These are phyloP conservation scores for Apistogramma diplotaenia DNA, from an alignment of 2,113 vertebrate species.

Conservation along the genomic window DNA sequence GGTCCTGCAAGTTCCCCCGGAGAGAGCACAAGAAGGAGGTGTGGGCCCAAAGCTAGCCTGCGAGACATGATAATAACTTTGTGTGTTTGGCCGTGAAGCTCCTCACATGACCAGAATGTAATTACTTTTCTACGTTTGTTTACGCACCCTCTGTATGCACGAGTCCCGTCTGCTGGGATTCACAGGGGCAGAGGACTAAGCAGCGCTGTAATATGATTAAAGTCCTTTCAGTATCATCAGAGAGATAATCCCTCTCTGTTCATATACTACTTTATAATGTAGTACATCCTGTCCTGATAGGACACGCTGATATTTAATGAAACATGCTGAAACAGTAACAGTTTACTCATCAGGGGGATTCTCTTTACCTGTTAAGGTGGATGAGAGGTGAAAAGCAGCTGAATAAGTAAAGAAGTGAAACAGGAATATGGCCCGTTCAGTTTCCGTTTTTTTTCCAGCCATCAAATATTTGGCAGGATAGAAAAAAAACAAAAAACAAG, in stretches of 20 bases:
- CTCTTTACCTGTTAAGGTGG: neutral
- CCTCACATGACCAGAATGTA: conserved; percentile 53
- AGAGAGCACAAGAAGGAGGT: neutral
- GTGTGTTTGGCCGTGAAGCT: conserved; percentile 20
- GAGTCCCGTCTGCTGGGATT: conserved; percentile 16
- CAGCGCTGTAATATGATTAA: conserved; percentile 8
- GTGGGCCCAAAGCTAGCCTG: neutral
- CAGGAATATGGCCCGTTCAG: neutral
- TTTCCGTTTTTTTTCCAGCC: conserved; percentile 1
- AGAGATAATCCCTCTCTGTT: conserved; percentile 15
- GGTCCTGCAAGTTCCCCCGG: neutral
- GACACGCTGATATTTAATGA: conserved; percentile 38
- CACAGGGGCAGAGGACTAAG: conserved; percentile 7
- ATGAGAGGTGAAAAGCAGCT: neutral
- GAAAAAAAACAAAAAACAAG: neutral
- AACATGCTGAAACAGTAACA: conserved; percentile 47
- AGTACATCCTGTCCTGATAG: neutral
- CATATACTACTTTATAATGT: neutral
- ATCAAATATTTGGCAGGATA: conserved; percentile 58
- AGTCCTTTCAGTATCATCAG: conserved; percentile 17
- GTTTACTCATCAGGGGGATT: conserved; percentile 20
- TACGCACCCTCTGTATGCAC: neutral
- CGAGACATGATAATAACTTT: conserved; percentile 40
- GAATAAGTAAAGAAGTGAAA: conserved; percentile 10
- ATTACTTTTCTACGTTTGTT: conserved; percentile 20